Percentiles rank a stretch among this genome's conserved stretches.
These are phyloP conservation scores for Acrocyrtus sp. DNA, from an alignment of 2,888 invertebrate species.

Conservation along the genomic window DNA sequence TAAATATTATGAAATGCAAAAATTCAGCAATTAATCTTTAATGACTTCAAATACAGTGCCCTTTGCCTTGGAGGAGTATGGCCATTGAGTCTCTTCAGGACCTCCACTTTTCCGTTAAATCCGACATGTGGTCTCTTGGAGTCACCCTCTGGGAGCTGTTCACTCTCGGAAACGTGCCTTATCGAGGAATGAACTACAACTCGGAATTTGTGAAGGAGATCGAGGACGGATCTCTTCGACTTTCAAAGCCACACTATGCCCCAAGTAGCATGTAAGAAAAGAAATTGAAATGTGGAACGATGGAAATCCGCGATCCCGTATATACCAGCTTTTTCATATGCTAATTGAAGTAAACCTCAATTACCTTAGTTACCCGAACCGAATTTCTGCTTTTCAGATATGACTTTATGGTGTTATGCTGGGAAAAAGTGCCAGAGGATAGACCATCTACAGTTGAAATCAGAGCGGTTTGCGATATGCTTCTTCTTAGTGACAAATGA, in stretches of 20 bases:
- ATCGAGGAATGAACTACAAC: not conserved
- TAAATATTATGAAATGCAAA: too few species aligned
- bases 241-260: not conserved
- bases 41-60: not conserved
- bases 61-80: not conserved
- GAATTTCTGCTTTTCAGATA: not conserved
- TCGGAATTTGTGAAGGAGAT: not conserved
- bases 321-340: too few species aligned
- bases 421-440: not conserved
- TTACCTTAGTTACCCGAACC: not conserved
- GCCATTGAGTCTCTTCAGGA: not conserved
- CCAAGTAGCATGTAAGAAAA: not conserved
- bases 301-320: too few species aligned
- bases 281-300: too few species aligned
- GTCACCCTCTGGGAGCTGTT: slow-evolving; percentile 6
- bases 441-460: not conserved
- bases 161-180: not conserved
- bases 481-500: too few species aligned
- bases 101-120: not conserved
- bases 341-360: not conserved
- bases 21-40: too few species aligned
- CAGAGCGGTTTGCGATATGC: not conserved
- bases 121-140: not conserved
- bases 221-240: not conserved
- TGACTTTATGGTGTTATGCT: slow-evolving; percentile 1